Evolutionary conservation across 2,113 vertebrate species (phyloP).

Genomic region (Megalops atlanticus): DNA sequence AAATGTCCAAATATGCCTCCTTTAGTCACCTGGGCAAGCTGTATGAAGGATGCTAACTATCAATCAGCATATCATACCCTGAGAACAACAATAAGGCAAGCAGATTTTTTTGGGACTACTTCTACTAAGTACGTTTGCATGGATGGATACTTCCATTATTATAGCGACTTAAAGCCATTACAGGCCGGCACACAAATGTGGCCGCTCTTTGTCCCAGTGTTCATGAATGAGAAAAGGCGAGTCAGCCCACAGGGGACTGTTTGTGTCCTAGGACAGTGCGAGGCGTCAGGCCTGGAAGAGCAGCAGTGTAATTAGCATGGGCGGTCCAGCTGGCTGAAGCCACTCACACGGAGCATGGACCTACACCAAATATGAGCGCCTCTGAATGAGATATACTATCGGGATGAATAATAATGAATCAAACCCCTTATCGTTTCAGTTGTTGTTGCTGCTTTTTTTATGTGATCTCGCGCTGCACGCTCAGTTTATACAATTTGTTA

Average conservation of each 20-base stretch:
- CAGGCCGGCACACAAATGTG: constrained; percentile 22
- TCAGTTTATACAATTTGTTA: constrained; percentile 22
- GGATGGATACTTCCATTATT: background rate
- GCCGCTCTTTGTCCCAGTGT: constrained; percentile 12
- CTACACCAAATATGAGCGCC: background rate
- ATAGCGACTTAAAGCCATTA: background rate
- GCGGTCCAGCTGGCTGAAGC: background rate
- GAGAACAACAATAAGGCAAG: background rate
- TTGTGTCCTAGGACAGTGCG: constrained; percentile 10
- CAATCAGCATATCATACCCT: background rate
- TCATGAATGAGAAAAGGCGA: background rate
- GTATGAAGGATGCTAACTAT: background rate
- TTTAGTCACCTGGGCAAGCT: background rate
- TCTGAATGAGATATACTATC: constrained; percentile 1
- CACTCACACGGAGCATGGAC: background rate
- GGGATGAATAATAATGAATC: constrained; percentile 7
- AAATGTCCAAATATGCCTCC: background rate
- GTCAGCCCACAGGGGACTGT: constrained; percentile 4
- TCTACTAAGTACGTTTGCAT: background rate
- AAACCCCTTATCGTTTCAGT: constrained; percentile 5
- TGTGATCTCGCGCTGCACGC: background rate
- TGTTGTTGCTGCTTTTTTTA: background rate
- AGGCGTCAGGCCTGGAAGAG: constrained; percentile 6
- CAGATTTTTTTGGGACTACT: background rate
- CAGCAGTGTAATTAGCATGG: constrained; percentile 23